Evolutionary conservation across 2,888 invertebrate species (phyloP).

Genomic region (Scelioninae gen. 2): DNA sequence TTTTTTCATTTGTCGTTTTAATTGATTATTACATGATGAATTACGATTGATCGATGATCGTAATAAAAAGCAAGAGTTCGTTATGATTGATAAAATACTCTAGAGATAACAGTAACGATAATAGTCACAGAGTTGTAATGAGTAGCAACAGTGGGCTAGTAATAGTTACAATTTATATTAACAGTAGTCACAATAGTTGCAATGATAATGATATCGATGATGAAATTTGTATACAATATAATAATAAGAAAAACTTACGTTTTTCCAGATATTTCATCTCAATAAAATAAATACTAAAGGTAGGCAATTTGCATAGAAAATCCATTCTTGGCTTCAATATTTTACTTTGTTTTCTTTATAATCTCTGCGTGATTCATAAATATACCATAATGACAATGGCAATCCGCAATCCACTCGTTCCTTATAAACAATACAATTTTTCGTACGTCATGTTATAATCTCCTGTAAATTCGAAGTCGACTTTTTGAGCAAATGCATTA

Average conservation of each 20-base stretch:
- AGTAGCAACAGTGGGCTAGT: slow-evolving; percentile 57
- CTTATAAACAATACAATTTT: slow-evolving; percentile 34
- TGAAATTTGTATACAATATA: slow-evolving; percentile 51
- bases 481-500: slow-evolving; percentile 31
- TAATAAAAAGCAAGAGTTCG: slow-evolving; percentile 55
- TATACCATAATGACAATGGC: slow-evolving; percentile 42
- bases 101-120: slow-evolving; percentile 59
- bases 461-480: slow-evolving; percentile 18
- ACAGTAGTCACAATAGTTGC: slow-evolving; percentile 57
- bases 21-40: slow-evolving; percentile 52
- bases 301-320: slow-evolving; percentile 54
- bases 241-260: slow-evolving; percentile 39
- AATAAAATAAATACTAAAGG: slow-evolving; percentile 52
- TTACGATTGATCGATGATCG: slow-evolving; percentile 57
- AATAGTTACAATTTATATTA: slow-evolving; percentile 58
- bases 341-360: slow-evolving; percentile 27
- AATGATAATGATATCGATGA: slow-evolving; percentile 55
- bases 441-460: slow-evolving; percentile 26
- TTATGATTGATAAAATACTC: slow-evolving; percentile 58
- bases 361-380: slow-evolving; percentile 33
- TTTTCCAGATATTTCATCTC: slow-evolving; percentile 29
- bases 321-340: slow-evolving; percentile 26
- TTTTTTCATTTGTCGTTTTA: slow-evolving; percentile 41
- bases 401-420: slow-evolving; percentile 55
- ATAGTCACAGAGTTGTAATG: slow-evolving; percentile 58